Conservation (phyloP, 2,888 invertebrate species). For the Amphipyra berbera region DNA sequence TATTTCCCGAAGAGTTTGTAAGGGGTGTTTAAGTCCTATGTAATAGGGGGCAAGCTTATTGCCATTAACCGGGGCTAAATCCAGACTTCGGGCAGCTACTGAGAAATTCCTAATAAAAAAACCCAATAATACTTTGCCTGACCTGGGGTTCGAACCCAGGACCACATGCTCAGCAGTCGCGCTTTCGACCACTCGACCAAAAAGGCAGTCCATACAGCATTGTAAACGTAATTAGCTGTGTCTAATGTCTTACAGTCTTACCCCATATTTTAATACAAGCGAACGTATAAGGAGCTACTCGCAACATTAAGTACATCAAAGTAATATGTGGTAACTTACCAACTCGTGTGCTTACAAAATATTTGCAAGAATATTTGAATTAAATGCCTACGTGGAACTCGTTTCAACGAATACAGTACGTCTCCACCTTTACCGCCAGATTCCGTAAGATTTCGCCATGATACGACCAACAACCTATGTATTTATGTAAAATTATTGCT, state of each 20-base stretch:
- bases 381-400: slow-evolving; percentile 47
- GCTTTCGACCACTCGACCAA: too few relatives aligned
- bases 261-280: neutral
- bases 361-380: slow-evolving; percentile 50
- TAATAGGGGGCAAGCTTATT: too few relatives aligned
- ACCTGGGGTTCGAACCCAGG: too few relatives aligned
- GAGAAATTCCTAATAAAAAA: too few relatives aligned
- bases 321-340: slow-evolving; percentile 44
- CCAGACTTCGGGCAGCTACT: too few relatives aligned
- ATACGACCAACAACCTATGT: slow-evolving; percentile 32
- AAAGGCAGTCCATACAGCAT: slow-evolving; percentile 6
- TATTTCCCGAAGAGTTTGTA: too few relatives aligned
- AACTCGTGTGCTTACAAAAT: slow-evolving; percentile 50
- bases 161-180: too few relatives aligned
- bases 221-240: neutral
- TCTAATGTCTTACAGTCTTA: neutral
- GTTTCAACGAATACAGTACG: slow-evolving; percentile 34
- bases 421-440: slow-evolving; percentile 39
- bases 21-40: too few relatives aligned
- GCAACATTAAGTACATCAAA: slow-evolving; percentile 55
- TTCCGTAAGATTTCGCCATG: slow-evolving; percentile 53
- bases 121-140: too few relatives aligned
- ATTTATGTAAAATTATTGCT: slow-evolving; percentile 57
- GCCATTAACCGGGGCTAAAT: too few relatives aligned
- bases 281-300: slow-evolving; percentile 16